These are phyloP conservation scores for Nothura maculosa DNA, from an alignment of 2,797 vertebrate species.

Conservation along the genomic window DNA sequence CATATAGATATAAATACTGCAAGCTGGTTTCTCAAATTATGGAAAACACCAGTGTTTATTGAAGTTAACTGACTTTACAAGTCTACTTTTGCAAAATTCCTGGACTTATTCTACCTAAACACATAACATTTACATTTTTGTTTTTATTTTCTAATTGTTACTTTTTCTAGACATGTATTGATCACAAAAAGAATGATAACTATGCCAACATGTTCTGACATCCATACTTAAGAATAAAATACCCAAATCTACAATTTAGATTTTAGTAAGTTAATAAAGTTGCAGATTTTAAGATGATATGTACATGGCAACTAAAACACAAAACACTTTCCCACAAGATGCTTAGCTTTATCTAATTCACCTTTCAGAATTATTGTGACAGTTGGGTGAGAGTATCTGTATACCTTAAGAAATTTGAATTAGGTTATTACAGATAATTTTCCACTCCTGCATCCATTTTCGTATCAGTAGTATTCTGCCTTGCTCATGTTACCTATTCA, in stretches of 20 bases:
- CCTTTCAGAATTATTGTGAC: neutral
- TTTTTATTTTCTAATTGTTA: neutral
- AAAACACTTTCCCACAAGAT: neutral
- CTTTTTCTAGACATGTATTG: neutral
- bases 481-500: neutral
- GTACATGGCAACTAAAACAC: neutral
- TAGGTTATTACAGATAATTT: neutral
- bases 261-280: neutral
- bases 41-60: slow-evolving; percentile 5
- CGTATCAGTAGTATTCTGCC: neutral
- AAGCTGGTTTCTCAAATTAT: slow-evolving; percentile 28
- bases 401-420: neutral
- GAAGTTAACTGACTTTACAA: neutral
- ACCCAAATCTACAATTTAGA: neutral
- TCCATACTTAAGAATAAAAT: neutral
- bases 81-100: neutral
- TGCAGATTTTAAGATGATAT: neutral
- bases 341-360: neutral
- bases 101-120: neutral
- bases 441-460: neutral
- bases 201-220: neutral
- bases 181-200: neutral
- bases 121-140: neutral
- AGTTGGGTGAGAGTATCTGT: neutral
- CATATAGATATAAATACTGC: slow-evolving; percentile 14